Evolutionary conservation across 2,113 vertebrate genomes (phyloP).

Genomic region (Bubo bubo): DNA sequence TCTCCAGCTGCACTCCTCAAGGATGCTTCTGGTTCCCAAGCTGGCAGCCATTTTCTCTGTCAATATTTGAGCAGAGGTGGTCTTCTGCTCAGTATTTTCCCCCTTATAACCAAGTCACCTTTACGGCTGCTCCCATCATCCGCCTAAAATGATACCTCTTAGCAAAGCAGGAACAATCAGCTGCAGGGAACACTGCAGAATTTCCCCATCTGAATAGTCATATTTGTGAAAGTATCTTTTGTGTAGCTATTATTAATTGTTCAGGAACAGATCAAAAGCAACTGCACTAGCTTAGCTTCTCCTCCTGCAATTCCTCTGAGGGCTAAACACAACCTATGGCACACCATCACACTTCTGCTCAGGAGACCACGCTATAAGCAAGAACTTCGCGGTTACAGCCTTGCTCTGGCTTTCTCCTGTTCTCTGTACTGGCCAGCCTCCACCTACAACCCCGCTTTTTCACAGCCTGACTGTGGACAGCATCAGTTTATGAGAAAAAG

Average conservation of each 20-base stretch:
- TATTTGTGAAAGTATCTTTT: not conserved
- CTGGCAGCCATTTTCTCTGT: not conserved
- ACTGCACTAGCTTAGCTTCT: not conserved
- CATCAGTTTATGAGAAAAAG: not conserved
- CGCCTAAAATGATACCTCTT: not conserved
- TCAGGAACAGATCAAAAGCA: not conserved
- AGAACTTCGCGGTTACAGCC: not conserved
- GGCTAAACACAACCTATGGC: not conserved
- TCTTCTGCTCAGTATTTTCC: not conserved
- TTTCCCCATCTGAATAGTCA: not conserved
- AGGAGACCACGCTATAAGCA: not conserved
- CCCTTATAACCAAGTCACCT: not conserved
- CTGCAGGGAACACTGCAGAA: not conserved
- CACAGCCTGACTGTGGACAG: not conserved
- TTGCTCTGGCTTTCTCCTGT: not conserved
- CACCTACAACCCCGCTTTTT: not conserved
- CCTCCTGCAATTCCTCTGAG: not conserved
- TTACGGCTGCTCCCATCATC: not conserved
- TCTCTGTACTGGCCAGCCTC: not conserved
- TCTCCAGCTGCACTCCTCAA: not conserved
- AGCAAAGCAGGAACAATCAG: not conserved
- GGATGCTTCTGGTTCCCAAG: not conserved
- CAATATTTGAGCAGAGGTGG: not conserved
- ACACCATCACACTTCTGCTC: not conserved
- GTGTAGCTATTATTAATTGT: not conserved